Conservation (phyloP, 1,140 invertebrate genomes). For the Drosophila prosaltans region DNA sequence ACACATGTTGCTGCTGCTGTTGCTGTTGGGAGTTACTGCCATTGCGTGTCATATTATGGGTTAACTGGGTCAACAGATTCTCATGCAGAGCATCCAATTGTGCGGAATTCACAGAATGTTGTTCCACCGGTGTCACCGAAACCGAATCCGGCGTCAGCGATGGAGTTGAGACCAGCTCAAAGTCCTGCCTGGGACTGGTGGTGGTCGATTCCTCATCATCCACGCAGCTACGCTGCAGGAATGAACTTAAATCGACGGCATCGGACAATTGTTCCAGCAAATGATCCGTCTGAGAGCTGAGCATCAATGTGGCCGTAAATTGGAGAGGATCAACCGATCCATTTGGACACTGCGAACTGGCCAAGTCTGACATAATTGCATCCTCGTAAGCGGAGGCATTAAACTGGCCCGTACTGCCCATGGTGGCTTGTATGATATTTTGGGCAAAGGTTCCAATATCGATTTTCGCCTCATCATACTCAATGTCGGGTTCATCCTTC, state of each 20-base stretch:
- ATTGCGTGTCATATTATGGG: slow-evolving; percentile 82
- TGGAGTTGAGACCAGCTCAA: slow-evolving; percentile 84
- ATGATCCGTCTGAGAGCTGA: slow-evolving; percentile 90
- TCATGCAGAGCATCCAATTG: slow-evolving; percentile 88
- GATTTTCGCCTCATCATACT: slow-evolving; percentile 88
- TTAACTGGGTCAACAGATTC: slow-evolving; percentile 84
- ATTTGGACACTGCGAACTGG: slow-evolving; percentile 83
- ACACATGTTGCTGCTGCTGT: slow-evolving; percentile 59
- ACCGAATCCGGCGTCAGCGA: slow-evolving; percentile 86
- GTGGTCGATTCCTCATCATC: slow-evolving; percentile 84
- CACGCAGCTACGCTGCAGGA: slow-evolving; percentile 87
- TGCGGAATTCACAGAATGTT: slow-evolving; percentile 69
- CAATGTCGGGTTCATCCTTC: slow-evolving; percentile 90
- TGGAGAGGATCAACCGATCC: slow-evolving; percentile 89
- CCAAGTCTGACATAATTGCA: slow-evolving; percentile 92
- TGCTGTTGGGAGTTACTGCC: slow-evolving; percentile 45
- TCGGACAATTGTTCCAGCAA: slow-evolving; percentile 88
- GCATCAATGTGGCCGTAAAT: slow-evolving; percentile 91
- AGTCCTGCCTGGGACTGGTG: slow-evolving; percentile 83
- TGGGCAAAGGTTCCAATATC: slow-evolving; percentile 84
- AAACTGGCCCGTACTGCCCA: slow-evolving; percentile 83
- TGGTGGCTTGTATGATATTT: slow-evolving; percentile 81
- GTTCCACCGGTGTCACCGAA: slow-evolving; percentile 87
- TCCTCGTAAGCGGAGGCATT: slow-evolving; percentile 88
- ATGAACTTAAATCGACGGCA: slow-evolving; percentile 88